Percentiles rank a stretch among this genome's conserved stretches.
These are phyloP conservation scores for Pocillopora grandis DNA, from an alignment of 92 coral and sea anemone genomes.

Conservation along the genomic window DNA sequence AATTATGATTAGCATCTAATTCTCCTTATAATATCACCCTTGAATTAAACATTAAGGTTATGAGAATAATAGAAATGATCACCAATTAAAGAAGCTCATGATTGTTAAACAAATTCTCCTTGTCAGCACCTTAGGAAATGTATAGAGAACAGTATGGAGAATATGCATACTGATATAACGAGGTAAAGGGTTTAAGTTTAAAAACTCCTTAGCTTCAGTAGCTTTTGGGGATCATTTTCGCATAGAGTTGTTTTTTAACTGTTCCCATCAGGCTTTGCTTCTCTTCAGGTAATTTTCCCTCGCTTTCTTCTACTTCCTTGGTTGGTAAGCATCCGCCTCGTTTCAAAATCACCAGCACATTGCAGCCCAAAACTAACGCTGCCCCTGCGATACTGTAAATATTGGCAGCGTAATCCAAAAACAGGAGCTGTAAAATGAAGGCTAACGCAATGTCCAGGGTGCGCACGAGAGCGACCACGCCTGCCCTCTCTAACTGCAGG, in stretches of 20 bases:
- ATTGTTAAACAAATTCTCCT: too few relatives aligned
- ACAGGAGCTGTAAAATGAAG: slow-evolving; percentile 82
- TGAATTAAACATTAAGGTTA: too few relatives aligned
- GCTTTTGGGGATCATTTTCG: neutral
- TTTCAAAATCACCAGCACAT: slow-evolving; percentile 72
- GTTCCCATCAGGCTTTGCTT: slow-evolving; percentile 37
- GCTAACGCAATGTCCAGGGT: slow-evolving; percentile 95
- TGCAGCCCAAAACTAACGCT: slow-evolving; percentile 74
- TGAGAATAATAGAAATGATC: too few relatives aligned
- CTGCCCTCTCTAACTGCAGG: slow-evolving; percentile 84
- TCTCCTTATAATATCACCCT: neutral
- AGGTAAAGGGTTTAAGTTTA: too few relatives aligned
- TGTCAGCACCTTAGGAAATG: too few relatives aligned
- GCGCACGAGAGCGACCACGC: slow-evolving; percentile 88
- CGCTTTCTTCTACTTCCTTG: neutral
- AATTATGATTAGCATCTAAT: neutral
- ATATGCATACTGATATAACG: too few relatives aligned
- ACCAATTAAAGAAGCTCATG: too few relatives aligned
- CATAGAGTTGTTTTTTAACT: slow-evolving; percentile 2
- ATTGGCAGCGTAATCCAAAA: slow-evolving; percentile 82
- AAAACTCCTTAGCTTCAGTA: neutral
- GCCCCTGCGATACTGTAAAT: slow-evolving; percentile 89
- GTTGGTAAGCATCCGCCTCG: slow-evolving; percentile 38
- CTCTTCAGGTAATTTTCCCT: slow-evolving; percentile 5
- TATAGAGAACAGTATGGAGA: too few relatives aligned